phyloP scores from a whole-genome alignment of 2,113 vertebrate genomes.

The Eulacestoma nigropectus region DNA sequence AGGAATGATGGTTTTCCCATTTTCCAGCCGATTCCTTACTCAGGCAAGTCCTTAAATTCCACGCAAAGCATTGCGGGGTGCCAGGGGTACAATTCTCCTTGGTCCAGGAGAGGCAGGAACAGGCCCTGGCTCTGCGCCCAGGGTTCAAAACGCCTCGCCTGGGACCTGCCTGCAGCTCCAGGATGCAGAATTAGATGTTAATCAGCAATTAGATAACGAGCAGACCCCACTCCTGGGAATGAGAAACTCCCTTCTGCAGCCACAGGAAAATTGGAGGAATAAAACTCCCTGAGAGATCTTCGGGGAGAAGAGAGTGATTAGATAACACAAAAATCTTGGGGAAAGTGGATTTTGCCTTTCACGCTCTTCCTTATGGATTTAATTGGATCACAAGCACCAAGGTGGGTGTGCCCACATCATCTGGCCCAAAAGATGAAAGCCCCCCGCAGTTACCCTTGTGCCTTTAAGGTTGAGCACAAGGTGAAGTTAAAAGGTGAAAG shows the following conservation, averaged over 20 bases:
- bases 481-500: neutral
- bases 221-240: neutral
- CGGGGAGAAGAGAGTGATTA: rapidly evolving
- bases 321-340: neutral
- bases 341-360: neutral
- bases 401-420: neutral
- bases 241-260: neutral
- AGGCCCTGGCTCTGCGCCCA: neutral
- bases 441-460: neutral
- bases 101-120: neutral
- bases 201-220: slow-evolving; percentile 13
- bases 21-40: neutral
- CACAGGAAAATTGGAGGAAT: neutral
- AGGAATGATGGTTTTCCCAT: neutral
- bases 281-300: neutral
- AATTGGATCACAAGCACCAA: neutral
- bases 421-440: neutral
- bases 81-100: neutral
- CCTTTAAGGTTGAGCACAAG: neutral
- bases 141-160: neutral
- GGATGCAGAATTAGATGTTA: neutral
- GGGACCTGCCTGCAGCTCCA: neutral
- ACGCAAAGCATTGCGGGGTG: neutral
- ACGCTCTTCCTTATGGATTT: neutral
- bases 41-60: neutral